A percentile compares a stretch with the other conserved stretches of the same genome.
These are phyloP conservation scores for Melinopterus prodromus DNA, from an alignment of 2,888 invertebrate genomes.

Conservation along the genomic window DNA sequence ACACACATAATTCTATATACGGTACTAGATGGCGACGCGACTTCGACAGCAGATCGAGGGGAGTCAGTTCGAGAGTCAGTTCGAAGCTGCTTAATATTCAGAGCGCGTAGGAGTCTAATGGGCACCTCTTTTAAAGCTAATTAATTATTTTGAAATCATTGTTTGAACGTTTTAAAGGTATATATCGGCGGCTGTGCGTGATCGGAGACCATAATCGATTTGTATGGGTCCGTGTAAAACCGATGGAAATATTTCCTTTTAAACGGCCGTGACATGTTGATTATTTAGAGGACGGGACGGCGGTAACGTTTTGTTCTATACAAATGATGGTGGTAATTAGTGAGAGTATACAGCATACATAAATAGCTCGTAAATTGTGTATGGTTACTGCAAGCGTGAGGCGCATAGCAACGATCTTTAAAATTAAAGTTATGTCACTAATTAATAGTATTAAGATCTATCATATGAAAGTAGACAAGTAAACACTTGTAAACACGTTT, in stretches of 20 bases:
- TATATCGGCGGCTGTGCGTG: neutral
- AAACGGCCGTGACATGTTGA: neutral
- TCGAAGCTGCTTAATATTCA: neutral
- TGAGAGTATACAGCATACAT: neutral
- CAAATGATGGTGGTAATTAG: neutral
- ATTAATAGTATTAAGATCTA: too few relatives aligned
- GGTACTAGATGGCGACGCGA: neutral
- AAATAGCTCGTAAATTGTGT: neutral
- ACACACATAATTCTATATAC: neutral
- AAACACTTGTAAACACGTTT: too few relatives aligned
- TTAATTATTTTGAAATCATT: conserved; percentile 4
- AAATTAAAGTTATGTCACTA: too few relatives aligned
- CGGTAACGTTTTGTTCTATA: neutral
- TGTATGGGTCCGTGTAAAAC: neutral
- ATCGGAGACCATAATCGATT: neutral
- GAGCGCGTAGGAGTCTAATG: neutral
- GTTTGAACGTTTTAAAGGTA: neutral
- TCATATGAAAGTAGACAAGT: too few relatives aligned
- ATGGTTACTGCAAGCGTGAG: neutral
- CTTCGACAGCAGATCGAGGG: neutral
- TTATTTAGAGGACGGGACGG: neutral
- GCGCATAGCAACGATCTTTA: too few relatives aligned
- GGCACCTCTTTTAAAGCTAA: neutral
- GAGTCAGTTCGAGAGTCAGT: neutral
- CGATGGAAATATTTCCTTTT: neutral